Conservation (phyloP, 2,888 invertebrate species). For the Drosophila quinaria region DNA sequence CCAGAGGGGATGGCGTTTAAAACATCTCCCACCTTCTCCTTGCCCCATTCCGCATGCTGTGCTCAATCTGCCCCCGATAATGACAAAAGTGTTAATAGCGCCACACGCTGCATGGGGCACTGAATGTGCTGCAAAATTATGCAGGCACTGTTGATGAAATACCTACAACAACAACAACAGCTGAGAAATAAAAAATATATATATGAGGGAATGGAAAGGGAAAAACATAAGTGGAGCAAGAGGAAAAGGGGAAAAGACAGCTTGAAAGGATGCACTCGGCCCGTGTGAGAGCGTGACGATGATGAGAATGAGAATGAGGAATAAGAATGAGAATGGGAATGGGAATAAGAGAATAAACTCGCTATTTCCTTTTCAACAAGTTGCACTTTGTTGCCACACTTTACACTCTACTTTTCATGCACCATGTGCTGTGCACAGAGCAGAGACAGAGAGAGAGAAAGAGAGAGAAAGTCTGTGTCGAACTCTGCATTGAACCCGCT, state of each 20-base stretch:
- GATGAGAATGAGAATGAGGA: neutral
- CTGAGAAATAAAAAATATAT: constrained; percentile 8
- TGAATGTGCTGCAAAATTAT: constrained; percentile 73
- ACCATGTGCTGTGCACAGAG: constrained; percentile 35
- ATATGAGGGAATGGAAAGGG: neutral
- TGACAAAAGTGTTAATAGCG: constrained; percentile 82
- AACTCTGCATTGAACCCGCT: constrained; percentile 5
- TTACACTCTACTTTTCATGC: constrained; percentile 71
- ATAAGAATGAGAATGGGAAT: no score
- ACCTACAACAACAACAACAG: constrained; percentile 42
- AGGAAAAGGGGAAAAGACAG: neutral
- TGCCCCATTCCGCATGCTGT: neutral
- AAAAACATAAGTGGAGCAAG: constrained; percentile 5
- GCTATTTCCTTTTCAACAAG: neutral
- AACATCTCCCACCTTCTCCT: neutral
- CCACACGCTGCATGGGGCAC: constrained; percentile 70
- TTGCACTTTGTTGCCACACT: constrained; percentile 75
- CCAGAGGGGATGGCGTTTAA: constrained; percentile 14
- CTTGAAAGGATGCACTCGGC: constrained; percentile 16
- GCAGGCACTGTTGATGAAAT: constrained; percentile 75
- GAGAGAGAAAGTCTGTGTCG: constrained; percentile 17
- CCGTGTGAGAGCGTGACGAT: constrained; percentile 14
- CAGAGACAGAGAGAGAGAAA: constrained; percentile 10
- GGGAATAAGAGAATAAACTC: neutral
- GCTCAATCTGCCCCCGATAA: constrained; percentile 59